phyloP scores from a whole-genome alignment of 2,113 vertebrate species.

The Alouatta palliata region DNA sequence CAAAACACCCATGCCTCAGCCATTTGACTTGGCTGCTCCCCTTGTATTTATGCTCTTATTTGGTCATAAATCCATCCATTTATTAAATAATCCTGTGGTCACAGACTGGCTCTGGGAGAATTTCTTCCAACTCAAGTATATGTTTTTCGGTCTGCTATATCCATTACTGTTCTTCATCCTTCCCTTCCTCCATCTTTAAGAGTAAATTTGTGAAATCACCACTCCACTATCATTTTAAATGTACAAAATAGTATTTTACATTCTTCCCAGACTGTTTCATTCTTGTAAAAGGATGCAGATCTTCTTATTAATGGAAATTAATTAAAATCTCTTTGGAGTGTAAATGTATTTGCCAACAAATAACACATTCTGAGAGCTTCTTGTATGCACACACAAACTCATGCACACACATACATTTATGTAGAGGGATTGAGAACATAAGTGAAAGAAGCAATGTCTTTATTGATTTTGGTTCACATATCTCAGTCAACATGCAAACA shows the following conservation, averaged over 20 bases:
- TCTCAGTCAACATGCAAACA: neutral
- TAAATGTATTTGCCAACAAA: neutral
- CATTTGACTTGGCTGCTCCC: neutral
- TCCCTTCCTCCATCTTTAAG: neutral
- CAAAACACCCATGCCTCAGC: neutral
- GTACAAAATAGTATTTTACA: neutral
- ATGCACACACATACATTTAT: neutral
- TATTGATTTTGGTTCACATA: neutral
- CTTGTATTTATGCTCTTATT: neutral
- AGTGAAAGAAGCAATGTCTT: neutral
- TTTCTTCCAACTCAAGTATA: neutral
- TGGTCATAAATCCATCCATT: neutral
- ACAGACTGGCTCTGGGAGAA: neutral
- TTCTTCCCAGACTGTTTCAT: neutral
- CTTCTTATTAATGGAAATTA: slow-evolving; percentile 24
- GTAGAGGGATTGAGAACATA: neutral
- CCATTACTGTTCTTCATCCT: neutral
- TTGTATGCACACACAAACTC: too few species aligned
- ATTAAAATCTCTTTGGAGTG: neutral
- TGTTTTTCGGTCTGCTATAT: neutral
- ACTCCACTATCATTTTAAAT: neutral
- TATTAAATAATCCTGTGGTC: neutral
- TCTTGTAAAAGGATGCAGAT: neutral
- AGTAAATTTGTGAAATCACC: neutral
- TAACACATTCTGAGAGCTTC: neutral